Conservation (phyloP, 2,888 invertebrate species). For the Chesias legatella region DNA sequence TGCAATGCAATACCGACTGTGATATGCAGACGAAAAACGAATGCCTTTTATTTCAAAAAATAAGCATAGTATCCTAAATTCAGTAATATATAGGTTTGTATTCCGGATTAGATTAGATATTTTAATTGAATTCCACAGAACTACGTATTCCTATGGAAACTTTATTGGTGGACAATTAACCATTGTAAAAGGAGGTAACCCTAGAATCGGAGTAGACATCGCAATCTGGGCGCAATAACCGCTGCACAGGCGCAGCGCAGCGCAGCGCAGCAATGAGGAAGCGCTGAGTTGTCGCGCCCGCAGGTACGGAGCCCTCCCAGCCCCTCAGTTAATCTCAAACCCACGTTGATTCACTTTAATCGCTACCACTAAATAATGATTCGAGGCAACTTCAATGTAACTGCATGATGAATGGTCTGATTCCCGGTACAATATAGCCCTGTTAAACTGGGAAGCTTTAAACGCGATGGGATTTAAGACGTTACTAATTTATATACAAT, state of each 20-base stretch:
- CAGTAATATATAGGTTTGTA: no score
- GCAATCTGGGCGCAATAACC: conserved; percentile 41
- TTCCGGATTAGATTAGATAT: no score
- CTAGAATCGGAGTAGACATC: conserved; percentile 11
- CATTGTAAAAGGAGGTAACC: conserved; percentile 14
- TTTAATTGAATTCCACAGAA: no score
- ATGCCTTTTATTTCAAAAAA: no score
- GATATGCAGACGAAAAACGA: no score
- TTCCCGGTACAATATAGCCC: conserved; percentile 20
- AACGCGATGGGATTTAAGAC: not conserved
- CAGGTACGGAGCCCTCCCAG: conserved; percentile 36
- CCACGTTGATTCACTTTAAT: conserved; percentile 46
- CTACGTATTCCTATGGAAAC: not conserved
- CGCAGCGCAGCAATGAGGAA: conserved; percentile 56
- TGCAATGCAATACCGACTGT: no score
- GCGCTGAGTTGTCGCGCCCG: conserved; percentile 59
- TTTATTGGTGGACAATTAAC: conserved; percentile 6
- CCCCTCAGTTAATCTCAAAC: conserved; percentile 43
- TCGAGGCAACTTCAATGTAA: conserved; percentile 41
- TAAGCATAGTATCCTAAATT: no score
- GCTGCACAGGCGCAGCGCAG: conserved; percentile 40
- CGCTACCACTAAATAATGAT: conserved; percentile 44
- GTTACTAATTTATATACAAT: no score
- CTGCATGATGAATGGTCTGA: conserved; percentile 37
- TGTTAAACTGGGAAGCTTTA: conserved; percentile 12